Percentiles rank a stretch among this genome's conserved stretches.
Evolutionary conservation across 2,797 vertebrate genomes (phyloP).

Genomic region (Falco biarmicus): DNA sequence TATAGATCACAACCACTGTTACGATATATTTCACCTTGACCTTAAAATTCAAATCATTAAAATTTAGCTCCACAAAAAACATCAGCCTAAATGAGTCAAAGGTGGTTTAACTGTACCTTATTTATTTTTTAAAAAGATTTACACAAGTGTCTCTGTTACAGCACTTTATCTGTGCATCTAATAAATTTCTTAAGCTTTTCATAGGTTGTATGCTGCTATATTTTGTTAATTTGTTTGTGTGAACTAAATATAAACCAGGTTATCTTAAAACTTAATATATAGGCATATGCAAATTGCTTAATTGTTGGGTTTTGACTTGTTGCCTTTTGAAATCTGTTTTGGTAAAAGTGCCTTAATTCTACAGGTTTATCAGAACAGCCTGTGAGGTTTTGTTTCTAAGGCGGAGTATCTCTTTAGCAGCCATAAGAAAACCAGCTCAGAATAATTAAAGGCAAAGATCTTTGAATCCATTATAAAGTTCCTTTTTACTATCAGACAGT

Average conservation of each 20-base stretch:
- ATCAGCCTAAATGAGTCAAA: conserved; percentile 1
- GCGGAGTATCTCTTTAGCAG: neutral
- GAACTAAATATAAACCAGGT: conserved; percentile 22
- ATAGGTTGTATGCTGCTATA: conserved; percentile 64
- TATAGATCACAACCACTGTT: conserved; percentile 45
- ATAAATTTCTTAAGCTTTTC: conserved; percentile 73
- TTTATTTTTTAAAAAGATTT: conserved; percentile 68
- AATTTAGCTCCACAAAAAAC: too few species aligned
- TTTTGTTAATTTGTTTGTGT: conserved; percentile 53
- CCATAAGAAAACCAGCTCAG: neutral
- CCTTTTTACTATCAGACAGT: neutral
- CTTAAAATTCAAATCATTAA: conserved; percentile 63
- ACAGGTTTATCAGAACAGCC: neutral
- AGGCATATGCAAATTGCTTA: conserved; percentile 2
- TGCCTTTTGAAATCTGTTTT: conserved; percentile 44
- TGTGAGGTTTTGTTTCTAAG: neutral
- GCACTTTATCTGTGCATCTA: conserved; percentile 72
- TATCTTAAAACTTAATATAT: conserved; percentile 54
- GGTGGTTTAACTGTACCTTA: conserved; percentile 68
- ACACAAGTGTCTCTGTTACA: conserved; percentile 64
- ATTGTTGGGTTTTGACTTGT: conserved; percentile 16
- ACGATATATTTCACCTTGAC: conserved; percentile 62
- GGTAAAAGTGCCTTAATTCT: conserved; percentile 62
- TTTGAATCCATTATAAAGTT: neutral
- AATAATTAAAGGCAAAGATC: conserved; percentile 6